Percentiles rank a stretch among this genome's conserved stretches.
Conservation (phyloP, 2,113 vertebrate species). For the Hypocryptadius cinnamomeus region DNA sequence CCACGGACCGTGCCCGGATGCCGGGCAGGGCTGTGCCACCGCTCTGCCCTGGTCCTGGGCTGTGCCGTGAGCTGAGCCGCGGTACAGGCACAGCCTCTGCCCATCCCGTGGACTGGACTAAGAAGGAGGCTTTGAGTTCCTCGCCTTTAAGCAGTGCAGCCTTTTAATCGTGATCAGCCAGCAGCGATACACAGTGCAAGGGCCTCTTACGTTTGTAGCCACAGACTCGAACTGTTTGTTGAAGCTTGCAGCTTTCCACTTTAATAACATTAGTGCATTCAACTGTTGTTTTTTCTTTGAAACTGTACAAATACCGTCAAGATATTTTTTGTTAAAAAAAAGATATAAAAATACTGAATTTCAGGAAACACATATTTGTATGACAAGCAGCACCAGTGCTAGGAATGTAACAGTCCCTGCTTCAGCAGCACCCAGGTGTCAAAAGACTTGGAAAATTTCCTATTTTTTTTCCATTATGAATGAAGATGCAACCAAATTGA, state of each 20-base stretch:
- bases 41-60: background rate
- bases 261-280: background rate
- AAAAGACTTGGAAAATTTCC: background rate
- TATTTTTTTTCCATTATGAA: background rate
- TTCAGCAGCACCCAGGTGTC: background rate
- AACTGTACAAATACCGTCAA: background rate
- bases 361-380: background rate
- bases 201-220: accelerated
- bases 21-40: background rate
- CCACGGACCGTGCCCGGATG: no score
- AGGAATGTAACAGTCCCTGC: background rate
- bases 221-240: accelerated
- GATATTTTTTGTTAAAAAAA: background rate
- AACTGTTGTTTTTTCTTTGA: background rate
- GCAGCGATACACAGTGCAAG: accelerated
- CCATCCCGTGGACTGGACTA: accelerated
- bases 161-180: background rate
- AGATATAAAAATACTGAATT: background rate
- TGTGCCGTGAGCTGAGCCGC: background rate
- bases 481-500: background rate
- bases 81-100: accelerated
- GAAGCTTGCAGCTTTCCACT: background rate
- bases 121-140: no score
- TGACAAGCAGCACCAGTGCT: background rate
- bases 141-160: background rate